Base-by-base conservation (phyloP, 1,140 invertebrate genomes). In the Augochlora pura region DNA sequence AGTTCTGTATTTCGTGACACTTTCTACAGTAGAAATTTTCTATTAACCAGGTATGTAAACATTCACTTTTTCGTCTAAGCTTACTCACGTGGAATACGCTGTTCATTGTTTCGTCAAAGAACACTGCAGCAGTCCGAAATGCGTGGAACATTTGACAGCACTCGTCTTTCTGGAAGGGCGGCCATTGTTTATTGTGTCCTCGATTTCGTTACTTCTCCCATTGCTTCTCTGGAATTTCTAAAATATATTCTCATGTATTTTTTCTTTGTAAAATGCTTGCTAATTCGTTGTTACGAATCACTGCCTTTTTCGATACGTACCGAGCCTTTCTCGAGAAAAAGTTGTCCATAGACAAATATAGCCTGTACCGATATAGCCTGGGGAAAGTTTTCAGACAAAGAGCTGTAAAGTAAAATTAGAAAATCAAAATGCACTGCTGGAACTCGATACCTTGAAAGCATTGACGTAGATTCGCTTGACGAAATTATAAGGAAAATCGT, bases 181-280 rank as follows among this genome's bases (percentile, higher is more conserved):
- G 85, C 85, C 85, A 86, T 86, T 86, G 74, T 68, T 63, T 74
- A 72, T 78, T 77, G 60, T 66, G 3, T 69, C 39, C 27, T 52
- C 39, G 25, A 67, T 63, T 63, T 39, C 4, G 14, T 63, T 42
- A 72, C 38, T 18, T 46, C 42, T 42, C 9, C 42, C 16, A 10
- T 54, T 54, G n/a, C 52, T 78, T 18, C 21, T 7, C 63, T 5
- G 0, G 7, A 21, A n/a, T n/a, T 62, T 49, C 12, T 4, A 1
- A 14, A 21, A 54, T 12, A 0, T 52, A 32, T 25, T 18, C 49
- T 60, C 57, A 1, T 9, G 8, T 1, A 18, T 23, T 46, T 63
- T n/a, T 4, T 39, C 5, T 5, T 2, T 14, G 4, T 6, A 14
- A 62, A 16, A 2, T 14, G 23, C 1, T 23, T 3, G 16, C 32